Evolutionary conservation across 2,797 vertebrate species (phyloP).

Genomic region (Falco berigora): DNA sequence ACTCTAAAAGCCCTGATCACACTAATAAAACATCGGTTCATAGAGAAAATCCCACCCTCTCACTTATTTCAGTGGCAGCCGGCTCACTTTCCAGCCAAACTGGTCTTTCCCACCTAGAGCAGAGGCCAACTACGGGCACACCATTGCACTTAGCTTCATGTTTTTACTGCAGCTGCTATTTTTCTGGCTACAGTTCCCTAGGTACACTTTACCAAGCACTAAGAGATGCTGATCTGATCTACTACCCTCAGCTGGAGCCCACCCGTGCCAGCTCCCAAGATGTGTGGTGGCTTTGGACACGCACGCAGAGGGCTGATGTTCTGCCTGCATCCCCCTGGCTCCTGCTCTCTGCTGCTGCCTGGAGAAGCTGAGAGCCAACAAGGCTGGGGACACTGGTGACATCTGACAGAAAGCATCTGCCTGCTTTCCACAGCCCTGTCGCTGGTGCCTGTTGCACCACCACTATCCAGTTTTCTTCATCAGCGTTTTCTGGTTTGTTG

Average conservation of each 20-base stretch:
- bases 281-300: not conserved
- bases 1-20: not conserved
- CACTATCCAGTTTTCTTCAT: not conserved
- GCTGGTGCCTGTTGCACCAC: not conserved
- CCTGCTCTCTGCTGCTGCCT: not conserved
- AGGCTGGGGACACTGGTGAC: not conserved
- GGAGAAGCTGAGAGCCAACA: not conserved
- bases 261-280: not conserved
- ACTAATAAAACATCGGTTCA: not conserved
- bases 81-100: not conserved
- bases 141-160: not conserved
- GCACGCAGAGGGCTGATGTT: rapidly evolving
- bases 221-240: not conserved
- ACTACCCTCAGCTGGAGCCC: too few species aligned
- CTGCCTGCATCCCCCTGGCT: not conserved
- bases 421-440: not conserved
- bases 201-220: not conserved
- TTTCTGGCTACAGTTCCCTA: not conserved
- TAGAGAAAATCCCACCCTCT: not conserved
- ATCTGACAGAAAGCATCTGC: not conserved
- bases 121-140: not conserved
- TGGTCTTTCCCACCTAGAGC: not conserved
- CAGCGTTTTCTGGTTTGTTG: not conserved
- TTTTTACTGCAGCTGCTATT: not conserved
- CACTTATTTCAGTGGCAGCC: not conserved